These are phyloP conservation scores for Acrossocheilus fasciatus DNA, from an alignment of 2,797 vertebrate species.

Conservation along the genomic window DNA sequence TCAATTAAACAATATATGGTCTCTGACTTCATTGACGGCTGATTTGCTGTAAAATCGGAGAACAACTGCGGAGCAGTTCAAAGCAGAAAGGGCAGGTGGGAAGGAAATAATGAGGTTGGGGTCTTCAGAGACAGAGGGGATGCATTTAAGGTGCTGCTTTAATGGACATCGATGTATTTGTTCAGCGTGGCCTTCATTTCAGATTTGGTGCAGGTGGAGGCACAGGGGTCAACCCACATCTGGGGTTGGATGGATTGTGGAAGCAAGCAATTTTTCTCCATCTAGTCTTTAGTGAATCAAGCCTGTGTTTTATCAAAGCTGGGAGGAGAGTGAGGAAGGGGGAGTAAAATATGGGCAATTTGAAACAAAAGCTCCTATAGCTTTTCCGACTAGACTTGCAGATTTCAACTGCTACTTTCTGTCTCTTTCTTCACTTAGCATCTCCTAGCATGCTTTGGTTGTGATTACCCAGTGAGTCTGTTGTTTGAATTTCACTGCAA, in stretches of 20 bases:
- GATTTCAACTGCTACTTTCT: constrained; percentile 28
- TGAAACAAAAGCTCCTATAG: constrained; percentile 35
- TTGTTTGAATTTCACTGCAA: not conserved
- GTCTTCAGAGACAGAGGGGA: constrained; percentile 20
- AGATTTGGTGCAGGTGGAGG: constrained; percentile 50
- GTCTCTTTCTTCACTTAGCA: constrained; percentile 25
- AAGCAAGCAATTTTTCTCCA: constrained; percentile 37
- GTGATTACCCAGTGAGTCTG: not conserved
- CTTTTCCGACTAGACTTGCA: constrained; percentile 8
- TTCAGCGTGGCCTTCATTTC: constrained; percentile 51
- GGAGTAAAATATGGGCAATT: constrained; percentile 42
- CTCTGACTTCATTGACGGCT: constrained; percentile 31
- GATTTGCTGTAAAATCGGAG: constrained; percentile 50
- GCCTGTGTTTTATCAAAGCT: constrained; percentile 44
- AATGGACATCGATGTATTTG: constrained; percentile 58
- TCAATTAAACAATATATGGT: constrained; percentile 57
- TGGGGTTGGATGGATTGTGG: constrained; percentile 43
- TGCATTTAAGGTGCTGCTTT: constrained; percentile 34
- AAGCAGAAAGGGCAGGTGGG: constrained; percentile 18
- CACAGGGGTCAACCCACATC: constrained; percentile 53
- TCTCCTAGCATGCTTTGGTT: not conserved
- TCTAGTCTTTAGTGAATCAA: constrained; percentile 33
- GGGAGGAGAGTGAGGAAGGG: not conserved
- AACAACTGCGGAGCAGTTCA: constrained; percentile 28
- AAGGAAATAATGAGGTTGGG: constrained; percentile 1